phyloP scores from a whole-genome alignment of 2,113 vertebrate genomes.

The Gnathonemus echidnorhynchus region DNA sequence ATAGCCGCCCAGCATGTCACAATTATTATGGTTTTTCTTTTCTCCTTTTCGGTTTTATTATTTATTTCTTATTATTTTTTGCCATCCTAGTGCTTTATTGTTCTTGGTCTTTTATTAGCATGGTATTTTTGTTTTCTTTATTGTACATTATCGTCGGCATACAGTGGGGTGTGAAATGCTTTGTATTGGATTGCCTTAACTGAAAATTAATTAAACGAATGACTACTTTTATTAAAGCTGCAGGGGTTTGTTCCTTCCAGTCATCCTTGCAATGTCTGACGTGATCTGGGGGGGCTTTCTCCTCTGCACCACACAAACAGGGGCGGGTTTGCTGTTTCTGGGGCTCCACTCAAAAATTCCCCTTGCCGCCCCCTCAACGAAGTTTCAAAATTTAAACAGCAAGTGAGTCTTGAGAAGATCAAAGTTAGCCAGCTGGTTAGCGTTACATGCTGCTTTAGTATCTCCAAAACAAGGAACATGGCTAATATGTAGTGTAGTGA shows the following conservation, averaged over 20 bases:
- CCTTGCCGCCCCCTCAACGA: not conserved
- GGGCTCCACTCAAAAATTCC: not conserved
- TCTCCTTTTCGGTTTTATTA: not conserved
- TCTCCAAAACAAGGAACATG: not conserved
- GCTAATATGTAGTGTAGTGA: not conserved
- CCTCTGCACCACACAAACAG: not conserved
- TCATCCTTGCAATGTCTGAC: not conserved
- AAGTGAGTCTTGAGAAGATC: not conserved
- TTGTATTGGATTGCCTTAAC: slow-evolving; percentile 75
- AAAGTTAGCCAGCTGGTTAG: not conserved
- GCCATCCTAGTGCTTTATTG: slow-evolving; percentile 27
- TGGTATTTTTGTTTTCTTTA: slow-evolving; percentile 50
- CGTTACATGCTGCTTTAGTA: not conserved
- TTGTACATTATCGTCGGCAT: slow-evolving; percentile 68
- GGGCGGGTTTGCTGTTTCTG: not conserved
- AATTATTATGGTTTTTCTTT: slow-evolving; percentile 16
- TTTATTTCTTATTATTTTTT: slow-evolving; percentile 31
- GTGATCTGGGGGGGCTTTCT: not conserved
- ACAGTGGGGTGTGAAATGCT: slow-evolving; percentile 68
- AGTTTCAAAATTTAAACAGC: not conserved
- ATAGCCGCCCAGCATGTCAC: slow-evolving; percentile 58
- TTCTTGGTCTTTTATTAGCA: slow-evolving; percentile 48
- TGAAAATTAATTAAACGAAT: slow-evolving; percentile 59
- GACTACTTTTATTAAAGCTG: slow-evolving; percentile 52
- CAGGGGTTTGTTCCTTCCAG: not conserved